Evolutionary conservation across 2,888 invertebrate genomes (phyloP).

Genomic region (Protonemura montana): DNA sequence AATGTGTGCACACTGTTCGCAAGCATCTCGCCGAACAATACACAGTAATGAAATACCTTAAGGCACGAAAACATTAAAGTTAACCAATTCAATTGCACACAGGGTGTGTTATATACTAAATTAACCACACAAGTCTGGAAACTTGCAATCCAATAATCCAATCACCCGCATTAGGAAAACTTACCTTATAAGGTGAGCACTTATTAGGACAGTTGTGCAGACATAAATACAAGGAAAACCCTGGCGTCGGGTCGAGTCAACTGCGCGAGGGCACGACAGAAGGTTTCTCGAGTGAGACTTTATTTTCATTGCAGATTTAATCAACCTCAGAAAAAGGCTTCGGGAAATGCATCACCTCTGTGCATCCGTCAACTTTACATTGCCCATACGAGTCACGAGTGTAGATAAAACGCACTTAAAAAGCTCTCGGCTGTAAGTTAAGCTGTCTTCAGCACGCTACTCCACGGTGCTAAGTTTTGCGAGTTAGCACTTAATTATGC

Average conservation of each 20-base stretch:
- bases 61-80: conserved; percentile 32
- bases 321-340: no score
- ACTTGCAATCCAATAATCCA: conserved; percentile 31
- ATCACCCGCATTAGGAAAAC: conserved; percentile 25
- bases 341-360: background rate
- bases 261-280: no score
- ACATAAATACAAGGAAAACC: background rate
- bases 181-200: no score
- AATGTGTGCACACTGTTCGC: background rate
- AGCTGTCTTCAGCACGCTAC: background rate
- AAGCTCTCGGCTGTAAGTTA: background rate
- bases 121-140: conserved; percentile 30
- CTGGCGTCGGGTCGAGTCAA: no score
- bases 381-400: background rate
- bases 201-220: conserved; percentile 28
- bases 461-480: conserved; percentile 1
- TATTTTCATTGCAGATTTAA: background rate
- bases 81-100: conserved; percentile 26
- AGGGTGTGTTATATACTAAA: conserved; percentile 14
- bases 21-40: background rate
- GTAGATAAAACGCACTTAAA: background rate
- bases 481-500: background rate
- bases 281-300: background rate
- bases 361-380: background rate
- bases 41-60: background rate